A percentile compares a stretch with the other conserved stretches of the same genome.
Evolutionary conservation across 2,113 vertebrate genomes (phyloP).

Genomic region (Tychaedon coryphoeus): DNA sequence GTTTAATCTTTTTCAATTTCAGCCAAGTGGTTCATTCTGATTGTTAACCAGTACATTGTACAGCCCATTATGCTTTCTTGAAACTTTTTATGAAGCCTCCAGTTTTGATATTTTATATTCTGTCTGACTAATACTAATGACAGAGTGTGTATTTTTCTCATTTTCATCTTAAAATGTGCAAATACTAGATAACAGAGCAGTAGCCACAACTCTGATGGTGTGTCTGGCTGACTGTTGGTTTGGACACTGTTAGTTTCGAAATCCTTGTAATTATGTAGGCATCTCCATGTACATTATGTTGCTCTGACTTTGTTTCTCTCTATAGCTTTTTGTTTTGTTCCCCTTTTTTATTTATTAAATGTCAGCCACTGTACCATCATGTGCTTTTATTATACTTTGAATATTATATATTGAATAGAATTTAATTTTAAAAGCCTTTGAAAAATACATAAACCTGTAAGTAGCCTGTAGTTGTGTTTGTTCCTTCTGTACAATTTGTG

Average conservation of each 20-base stretch:
- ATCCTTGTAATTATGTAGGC: not conserved
- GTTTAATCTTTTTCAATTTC: constrained; percentile 20
- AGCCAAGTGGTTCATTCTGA: not conserved
- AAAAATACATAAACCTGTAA: not conserved
- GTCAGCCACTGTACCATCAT: not conserved
- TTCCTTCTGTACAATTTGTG: not conserved
- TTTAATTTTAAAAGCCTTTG: not conserved
- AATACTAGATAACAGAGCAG: not conserved
- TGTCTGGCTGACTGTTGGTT: not conserved
- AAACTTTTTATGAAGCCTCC: not conserved
- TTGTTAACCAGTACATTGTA: not conserved
- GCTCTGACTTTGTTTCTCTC: not conserved
- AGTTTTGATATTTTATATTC: not conserved
- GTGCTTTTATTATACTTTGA: not conserved
- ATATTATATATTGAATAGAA: not conserved
- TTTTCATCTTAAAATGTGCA: constrained; percentile 15
- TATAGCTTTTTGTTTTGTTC: not conserved
- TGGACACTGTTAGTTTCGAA: not conserved
- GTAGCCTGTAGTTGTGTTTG: not conserved
- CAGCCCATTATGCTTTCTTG: not conserved
- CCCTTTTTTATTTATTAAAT: not conserved
- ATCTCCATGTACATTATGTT: not conserved
- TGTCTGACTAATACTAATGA: not conserved
- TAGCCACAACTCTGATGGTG: not conserved
- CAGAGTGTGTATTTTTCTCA: not conserved